phyloP scores from a whole-genome alignment of 2,888 invertebrate genomes.

The Plebejus melissa region DNA sequence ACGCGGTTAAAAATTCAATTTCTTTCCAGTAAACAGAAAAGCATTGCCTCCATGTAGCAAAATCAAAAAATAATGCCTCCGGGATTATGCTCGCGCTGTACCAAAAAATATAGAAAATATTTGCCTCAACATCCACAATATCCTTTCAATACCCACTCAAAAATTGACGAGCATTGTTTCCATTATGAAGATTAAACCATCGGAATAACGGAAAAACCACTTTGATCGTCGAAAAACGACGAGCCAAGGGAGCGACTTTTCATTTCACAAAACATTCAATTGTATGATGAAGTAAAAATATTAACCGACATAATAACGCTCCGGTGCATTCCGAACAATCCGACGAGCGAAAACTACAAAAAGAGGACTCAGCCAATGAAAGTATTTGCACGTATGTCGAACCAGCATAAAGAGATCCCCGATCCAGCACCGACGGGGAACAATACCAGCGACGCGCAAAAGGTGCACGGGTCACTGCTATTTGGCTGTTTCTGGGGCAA shows the following conservation, averaged over 20 bases:
- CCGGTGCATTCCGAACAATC: slow-evolving; percentile 43
- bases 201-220: not conserved
- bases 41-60: not conserved
- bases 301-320: slow-evolving; percentile 35
- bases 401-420: slow-evolving; percentile 36
- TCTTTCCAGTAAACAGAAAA: not conserved
- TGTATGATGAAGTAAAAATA: slow-evolving; percentile 31
- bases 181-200: slow-evolving; percentile 18
- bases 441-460: slow-evolving; percentile 35
- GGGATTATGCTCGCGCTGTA: not conserved
- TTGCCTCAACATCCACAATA: slow-evolving; percentile 8
- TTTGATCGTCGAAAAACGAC: slow-evolving; percentile 13
- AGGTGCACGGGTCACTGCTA: slow-evolving; percentile 52
- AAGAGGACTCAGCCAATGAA: slow-evolving; percentile 42
- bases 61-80: not conserved
- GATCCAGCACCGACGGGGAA: slow-evolving; percentile 33
- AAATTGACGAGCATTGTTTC: slow-evolving; percentile 18
- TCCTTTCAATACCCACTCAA: slow-evolving; percentile 2
- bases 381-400: slow-evolving; percentile 41
- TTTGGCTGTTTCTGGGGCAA: slow-evolving; percentile 41
- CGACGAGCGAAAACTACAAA: slow-evolving; percentile 41
- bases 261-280: slow-evolving; percentile 19
- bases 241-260: not conserved
- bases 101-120: slow-evolving; percentile 2
- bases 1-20: not conserved